Conservation (phyloP, 1,140 invertebrate genomes). For the Magallana ariakensis region DNA sequence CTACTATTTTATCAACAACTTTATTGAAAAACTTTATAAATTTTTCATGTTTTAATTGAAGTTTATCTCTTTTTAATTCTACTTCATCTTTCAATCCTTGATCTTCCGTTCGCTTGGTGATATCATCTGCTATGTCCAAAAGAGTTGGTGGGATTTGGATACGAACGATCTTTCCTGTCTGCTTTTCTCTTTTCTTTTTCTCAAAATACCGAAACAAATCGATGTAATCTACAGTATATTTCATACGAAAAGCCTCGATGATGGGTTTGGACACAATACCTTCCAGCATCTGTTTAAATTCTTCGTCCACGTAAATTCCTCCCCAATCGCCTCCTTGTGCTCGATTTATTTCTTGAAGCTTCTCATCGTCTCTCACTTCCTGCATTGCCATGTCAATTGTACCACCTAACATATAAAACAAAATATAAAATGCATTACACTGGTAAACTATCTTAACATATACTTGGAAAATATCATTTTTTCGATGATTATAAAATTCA, state of each 20-base stretch:
- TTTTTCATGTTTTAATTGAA: neutral
- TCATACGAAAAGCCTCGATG: conserved; percentile 42
- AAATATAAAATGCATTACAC: neutral
- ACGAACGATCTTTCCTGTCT: neutral
- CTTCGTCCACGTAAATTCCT: conserved; percentile 53
- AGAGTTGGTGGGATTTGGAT: neutral
- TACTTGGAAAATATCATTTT: too few species aligned
- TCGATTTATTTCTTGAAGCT: conserved; percentile 49
- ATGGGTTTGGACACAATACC: conserved; percentile 15
- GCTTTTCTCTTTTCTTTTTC: conserved; percentile 54
- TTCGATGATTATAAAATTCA: too few species aligned
- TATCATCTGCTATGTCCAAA: neutral
- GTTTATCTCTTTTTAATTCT: too few species aligned
- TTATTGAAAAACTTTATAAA: conserved; percentile 52
- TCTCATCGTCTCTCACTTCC: conserved; percentile 42
- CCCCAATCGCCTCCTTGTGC: conserved; percentile 59
- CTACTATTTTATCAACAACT: conserved; percentile 45
- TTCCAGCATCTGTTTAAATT: conserved; percentile 47
- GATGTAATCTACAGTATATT: conserved; percentile 42
- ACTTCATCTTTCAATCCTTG: neutral
- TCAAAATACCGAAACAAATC: conserved; percentile 56
- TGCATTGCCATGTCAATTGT: conserved; percentile 58
- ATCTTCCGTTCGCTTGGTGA: neutral
- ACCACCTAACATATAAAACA: conserved; percentile 45
- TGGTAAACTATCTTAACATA: too few species aligned